These are phyloP conservation scores for Ectobius pallidus DNA, from an alignment of 2,888 invertebrate genomes.

Conservation along the genomic window DNA sequence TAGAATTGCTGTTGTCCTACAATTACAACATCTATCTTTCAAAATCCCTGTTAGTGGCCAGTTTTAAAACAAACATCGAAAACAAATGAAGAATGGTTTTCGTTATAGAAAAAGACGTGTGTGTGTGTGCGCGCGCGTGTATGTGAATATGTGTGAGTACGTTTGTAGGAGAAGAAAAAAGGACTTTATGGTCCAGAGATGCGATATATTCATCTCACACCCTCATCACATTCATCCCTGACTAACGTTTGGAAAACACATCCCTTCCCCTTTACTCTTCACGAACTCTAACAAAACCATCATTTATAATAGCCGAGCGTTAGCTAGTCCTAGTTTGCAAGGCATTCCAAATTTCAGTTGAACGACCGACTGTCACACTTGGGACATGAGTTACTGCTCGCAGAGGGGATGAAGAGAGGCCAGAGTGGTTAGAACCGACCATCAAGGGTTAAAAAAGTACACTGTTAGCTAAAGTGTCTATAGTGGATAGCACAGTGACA, in stretches of 20 bases:
- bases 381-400: not conserved
- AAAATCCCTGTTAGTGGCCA: not conserved
- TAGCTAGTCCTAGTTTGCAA: too few species aligned
- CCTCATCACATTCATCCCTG: not conserved
- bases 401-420: not conserved
- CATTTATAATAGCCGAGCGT: not conserved
- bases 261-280: not conserved
- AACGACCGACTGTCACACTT: not conserved
- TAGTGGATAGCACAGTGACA: not conserved
- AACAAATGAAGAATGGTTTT: not conserved
- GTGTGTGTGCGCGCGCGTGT: too few species aligned
- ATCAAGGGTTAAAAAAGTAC: too few species aligned
- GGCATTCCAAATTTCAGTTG: slow-evolving; percentile 23
- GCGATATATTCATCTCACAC: not conserved
- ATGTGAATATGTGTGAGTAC: too few species aligned
- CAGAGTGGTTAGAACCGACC: not conserved
- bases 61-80: not conserved
- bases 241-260: not conserved
- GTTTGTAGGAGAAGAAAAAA: too few species aligned
- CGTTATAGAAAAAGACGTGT: not conserved
- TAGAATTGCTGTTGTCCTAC: slow-evolving; percentile 8
- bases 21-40: not conserved
- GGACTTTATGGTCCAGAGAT: not conserved
- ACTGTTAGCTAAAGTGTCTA: not conserved
- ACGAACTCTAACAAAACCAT: too few species aligned